A percentile compares a stretch with the other conserved stretches of the same genome.
phyloP scores from a whole-genome alignment of 2,113 vertebrate genomes.

The Pachycephala philippinensis region DNA sequence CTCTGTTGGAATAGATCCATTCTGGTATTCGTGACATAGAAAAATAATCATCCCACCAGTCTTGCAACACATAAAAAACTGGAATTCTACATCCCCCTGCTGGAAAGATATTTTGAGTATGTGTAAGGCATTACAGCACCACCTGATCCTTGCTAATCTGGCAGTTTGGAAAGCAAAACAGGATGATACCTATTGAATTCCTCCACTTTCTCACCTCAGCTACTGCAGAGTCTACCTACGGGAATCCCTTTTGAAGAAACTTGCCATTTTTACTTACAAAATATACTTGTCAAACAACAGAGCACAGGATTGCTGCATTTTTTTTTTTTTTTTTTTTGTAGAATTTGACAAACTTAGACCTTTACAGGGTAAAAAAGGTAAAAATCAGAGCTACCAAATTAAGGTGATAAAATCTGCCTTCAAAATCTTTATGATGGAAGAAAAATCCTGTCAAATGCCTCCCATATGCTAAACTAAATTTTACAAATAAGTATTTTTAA shows the following conservation, averaged over 20 bases:
- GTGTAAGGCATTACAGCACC: background rate
- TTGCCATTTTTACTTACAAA: background rate
- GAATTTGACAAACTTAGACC: background rate
- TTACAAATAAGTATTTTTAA: background rate
- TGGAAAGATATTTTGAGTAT: slow-evolving; percentile 37
- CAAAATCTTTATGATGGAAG: background rate
- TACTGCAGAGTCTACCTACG: background rate
- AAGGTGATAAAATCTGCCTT: background rate
- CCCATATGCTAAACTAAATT: background rate
- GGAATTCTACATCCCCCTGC: slow-evolving; percentile 59
- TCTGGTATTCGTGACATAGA: background rate
- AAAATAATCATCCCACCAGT: background rate
- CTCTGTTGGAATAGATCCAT: background rate
- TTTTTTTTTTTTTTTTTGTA: background rate
- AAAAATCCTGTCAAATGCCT: background rate
- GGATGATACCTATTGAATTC: background rate
- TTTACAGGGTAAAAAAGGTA: background rate
- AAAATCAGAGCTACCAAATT: background rate
- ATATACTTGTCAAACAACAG: background rate
- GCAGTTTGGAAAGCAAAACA: background rate
- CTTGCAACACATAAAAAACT: background rate
- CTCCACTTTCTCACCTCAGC: background rate
- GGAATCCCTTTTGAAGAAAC: background rate
- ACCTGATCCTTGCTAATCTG: background rate
- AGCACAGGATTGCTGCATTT: background rate